Percentiles rank a stretch among this genome's conserved stretches.
phyloP scores from a whole-genome alignment of 2,888 invertebrate genomes.

The Psylliodes chrysocephalus region DNA sequence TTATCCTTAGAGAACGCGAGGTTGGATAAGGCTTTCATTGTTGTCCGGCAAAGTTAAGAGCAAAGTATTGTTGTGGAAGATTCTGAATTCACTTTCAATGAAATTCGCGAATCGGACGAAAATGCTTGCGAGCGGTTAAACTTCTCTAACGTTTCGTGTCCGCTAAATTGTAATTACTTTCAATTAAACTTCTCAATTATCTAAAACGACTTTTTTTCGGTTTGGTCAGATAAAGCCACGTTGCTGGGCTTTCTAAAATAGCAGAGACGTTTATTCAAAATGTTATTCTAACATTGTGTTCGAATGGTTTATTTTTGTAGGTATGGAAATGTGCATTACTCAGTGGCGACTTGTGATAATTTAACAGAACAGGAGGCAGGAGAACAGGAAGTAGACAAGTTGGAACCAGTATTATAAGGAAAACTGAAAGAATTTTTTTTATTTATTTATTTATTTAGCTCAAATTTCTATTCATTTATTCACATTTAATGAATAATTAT shows the following conservation, averaged over 20 bases:
- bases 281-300: too few species aligned
- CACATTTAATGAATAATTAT: too few species aligned
- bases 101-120: slow-evolving; percentile 4
- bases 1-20: slow-evolving; percentile 24
- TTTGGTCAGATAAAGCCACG: not conserved
- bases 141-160: not conserved
- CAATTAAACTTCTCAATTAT: slow-evolving; percentile 11
- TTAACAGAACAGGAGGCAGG: too few species aligned
- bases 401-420: too few species aligned
- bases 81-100: slow-evolving; percentile 22
- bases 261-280: too few species aligned
- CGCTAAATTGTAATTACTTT: not conserved
- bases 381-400: too few species aligned
- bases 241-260: not conserved
- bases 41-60: slow-evolving; percentile 30
- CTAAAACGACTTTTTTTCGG: not conserved
- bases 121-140: slow-evolving; percentile 10
- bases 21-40: slow-evolving; percentile 26
- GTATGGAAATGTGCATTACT: too few species aligned
- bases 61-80: slow-evolving; percentile 28
- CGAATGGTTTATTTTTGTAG: too few species aligned
- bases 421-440: too few species aligned
- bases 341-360: too few species aligned
- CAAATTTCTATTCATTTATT: too few species aligned
- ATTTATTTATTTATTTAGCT: too few species aligned